Percentiles rank a stretch among this genome's conserved stretches.
These are phyloP conservation scores for Hepsetus odoe DNA, from an alignment of 2,113 vertebrate species.

Conservation along the genomic window DNA sequence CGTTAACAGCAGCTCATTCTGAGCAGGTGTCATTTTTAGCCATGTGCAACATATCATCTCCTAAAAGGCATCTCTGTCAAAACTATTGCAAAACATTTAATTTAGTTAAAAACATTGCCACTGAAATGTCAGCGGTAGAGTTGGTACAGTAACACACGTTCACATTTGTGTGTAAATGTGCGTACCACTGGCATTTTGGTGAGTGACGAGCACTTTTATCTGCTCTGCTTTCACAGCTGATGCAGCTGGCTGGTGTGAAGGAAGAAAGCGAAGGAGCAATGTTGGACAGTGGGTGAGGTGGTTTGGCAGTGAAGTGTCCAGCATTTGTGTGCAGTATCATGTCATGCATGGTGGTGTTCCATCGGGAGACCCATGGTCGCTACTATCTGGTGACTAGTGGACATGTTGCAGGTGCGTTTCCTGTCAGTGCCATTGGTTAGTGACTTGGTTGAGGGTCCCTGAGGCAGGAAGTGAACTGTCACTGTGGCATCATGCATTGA, in stretches of 20 bases:
- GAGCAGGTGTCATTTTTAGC: too few relatives aligned
- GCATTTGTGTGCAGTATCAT: conserved; percentile 33
- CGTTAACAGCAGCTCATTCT: too few relatives aligned
- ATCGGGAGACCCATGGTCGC: neutral
- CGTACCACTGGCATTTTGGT: neutral
- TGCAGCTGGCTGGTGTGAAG: neutral
- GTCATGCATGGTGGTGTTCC: neutral
- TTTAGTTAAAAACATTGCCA: too few relatives aligned
- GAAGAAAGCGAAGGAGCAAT: neutral
- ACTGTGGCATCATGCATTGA: conserved; percentile 1
- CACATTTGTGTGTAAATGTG: neutral
- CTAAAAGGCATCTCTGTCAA: too few relatives aligned
- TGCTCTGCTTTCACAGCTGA: neutral
- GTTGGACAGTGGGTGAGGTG: neutral
- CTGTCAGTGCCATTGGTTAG: conserved; percentile 17
- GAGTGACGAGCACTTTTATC: neutral
- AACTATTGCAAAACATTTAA: too few relatives aligned
- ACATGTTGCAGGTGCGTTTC: neutral
- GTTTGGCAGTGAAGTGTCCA: conserved; percentile 19
- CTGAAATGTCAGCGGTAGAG: too few relatives aligned
- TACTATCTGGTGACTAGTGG: neutral
- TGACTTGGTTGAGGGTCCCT: conserved; percentile 21
- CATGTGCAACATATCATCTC: too few relatives aligned
- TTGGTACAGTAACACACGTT: too few relatives aligned
- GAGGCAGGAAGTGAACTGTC: conserved; percentile 18